Percentiles rank a stretch among this genome's conserved stretches.
These are phyloP conservation scores for Drosophila kuntzei DNA, from an alignment of 2,888 invertebrate species.

Conservation along the genomic window DNA sequence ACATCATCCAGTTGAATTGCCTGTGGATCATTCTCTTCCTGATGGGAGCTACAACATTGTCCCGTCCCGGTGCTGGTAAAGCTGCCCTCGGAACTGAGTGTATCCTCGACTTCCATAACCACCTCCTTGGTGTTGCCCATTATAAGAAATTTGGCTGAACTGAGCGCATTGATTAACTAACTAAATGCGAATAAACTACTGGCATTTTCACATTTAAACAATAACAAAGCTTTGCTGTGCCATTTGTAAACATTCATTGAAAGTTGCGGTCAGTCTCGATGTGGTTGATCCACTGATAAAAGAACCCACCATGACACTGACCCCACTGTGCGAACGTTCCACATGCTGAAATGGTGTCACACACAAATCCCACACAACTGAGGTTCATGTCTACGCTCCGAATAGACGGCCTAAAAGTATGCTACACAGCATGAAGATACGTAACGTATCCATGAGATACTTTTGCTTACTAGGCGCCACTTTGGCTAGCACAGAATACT, in stretches of 20 bases:
- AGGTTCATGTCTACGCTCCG: constrained; percentile 25
- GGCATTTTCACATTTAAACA: constrained; percentile 11
- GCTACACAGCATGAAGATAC: constrained; percentile 23
- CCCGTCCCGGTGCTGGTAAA: constrained; percentile 53
- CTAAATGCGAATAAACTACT: constrained; percentile 26
- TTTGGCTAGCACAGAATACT: constrained; percentile 11
- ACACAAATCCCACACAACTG: constrained; percentile 9
- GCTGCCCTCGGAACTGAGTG: constrained; percentile 56
- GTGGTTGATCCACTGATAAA: constrained; percentile 65
- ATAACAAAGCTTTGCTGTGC: constrained; percentile 29
- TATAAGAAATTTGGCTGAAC: constrained; percentile 7
- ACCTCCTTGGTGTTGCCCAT: constrained; percentile 52
- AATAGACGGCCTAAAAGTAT: constrained; percentile 47
- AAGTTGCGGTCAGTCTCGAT: constrained; percentile 51
- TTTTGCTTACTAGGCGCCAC: constrained; percentile 9
- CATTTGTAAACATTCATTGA: constrained; percentile 50
- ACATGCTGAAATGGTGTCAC: constrained; percentile 20
- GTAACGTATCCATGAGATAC: constrained; percentile 4
- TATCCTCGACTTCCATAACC: constrained; percentile 52
- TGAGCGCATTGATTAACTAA: constrained; percentile 19
- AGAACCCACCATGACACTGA: constrained; percentile 57
- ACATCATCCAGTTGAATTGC: neutral
- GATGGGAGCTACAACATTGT: constrained; percentile 47
- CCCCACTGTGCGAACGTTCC: constrained; percentile 46
- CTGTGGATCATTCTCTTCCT: neutral